Conservation (phyloP, 2,797 vertebrate species). For the Sebastiscus tertius region DNA sequence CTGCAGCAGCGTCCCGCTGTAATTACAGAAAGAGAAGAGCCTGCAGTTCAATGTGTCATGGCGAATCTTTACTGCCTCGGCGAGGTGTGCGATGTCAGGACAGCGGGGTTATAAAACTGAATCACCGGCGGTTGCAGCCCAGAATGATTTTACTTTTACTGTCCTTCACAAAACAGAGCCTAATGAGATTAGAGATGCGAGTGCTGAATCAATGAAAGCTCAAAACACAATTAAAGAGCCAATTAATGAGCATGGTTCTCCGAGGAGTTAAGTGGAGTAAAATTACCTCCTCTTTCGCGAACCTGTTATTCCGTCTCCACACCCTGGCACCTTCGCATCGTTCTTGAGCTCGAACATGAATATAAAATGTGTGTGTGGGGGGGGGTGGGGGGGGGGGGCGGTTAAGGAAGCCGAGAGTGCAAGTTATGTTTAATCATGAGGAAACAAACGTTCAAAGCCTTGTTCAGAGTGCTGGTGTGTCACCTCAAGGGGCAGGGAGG, state of each 20-base stretch:
- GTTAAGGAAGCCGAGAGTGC: background rate
- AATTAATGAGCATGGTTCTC: conserved; percentile 60
- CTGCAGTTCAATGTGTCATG: conserved; percentile 36
- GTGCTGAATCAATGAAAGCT: conserved; percentile 67
- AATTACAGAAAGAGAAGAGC: conserved; percentile 48
- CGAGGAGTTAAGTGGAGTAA: conserved; percentile 55
- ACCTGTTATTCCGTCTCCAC: conserved; percentile 32
- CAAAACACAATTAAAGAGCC: conserved; percentile 76
- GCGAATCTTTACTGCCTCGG: conserved; percentile 61
- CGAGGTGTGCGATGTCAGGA: conserved; percentile 50
- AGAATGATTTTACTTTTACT: conserved; percentile 63
- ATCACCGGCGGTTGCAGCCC: conserved; percentile 48
- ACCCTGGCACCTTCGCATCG: conserved; percentile 21
- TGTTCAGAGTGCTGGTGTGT: conserved; percentile 13
- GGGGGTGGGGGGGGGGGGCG: background rate
- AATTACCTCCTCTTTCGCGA: conserved; percentile 45
- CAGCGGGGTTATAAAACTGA: conserved; percentile 68
- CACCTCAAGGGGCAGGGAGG: conserved; percentile 30
- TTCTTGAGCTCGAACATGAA: conserved; percentile 43
- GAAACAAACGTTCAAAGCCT: conserved; percentile 53
- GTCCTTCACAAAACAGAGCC: conserved; percentile 70
- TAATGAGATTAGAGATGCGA: conserved; percentile 71
- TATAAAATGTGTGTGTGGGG: conserved; percentile 7
- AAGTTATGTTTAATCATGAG: conserved; percentile 59
- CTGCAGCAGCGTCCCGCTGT: conserved; percentile 16